Evolutionary conservation across 2,113 vertebrate species (phyloP).

Genomic region (Lycocorax pyrrhopterus): DNA sequence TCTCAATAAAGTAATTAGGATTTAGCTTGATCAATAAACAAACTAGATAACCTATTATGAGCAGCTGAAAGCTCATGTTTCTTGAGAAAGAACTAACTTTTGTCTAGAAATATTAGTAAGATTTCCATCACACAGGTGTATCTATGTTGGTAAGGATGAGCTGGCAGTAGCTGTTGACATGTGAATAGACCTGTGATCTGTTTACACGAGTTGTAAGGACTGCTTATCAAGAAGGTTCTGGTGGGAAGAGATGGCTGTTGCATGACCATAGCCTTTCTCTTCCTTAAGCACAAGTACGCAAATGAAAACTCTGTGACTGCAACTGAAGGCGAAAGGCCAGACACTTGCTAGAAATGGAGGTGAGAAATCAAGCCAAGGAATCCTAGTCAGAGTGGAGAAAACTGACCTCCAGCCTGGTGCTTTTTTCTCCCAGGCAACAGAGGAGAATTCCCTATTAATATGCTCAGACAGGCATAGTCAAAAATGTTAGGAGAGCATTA

Average conservation of each 20-base stretch:
- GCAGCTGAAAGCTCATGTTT: neutral
- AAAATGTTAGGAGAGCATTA: neutral
- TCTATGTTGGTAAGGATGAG: neutral
- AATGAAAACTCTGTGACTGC: neutral
- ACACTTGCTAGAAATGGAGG: neutral
- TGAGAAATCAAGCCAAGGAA: neutral
- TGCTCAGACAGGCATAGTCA: neutral
- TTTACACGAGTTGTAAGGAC: neutral
- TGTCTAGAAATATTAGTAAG: neutral
- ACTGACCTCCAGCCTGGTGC: neutral
- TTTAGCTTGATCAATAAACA: neutral
- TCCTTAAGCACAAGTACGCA: neutral
- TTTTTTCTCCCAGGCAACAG: neutral
- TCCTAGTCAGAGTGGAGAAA: neutral
- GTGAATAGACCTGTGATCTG: neutral
- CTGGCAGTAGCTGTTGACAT: neutral
- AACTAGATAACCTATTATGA: neutral
- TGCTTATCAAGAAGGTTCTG: neutral
- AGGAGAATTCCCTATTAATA: neutral
- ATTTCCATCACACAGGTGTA: rapidly evolving
- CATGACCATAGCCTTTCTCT: neutral
- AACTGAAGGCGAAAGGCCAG: neutral
- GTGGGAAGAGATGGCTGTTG: neutral
- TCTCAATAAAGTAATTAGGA: neutral
- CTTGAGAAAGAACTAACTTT: neutral